Evolutionary conservation across 2,113 vertebrate genomes (phyloP), one percentile per base, ranked within the genome.

Genomic region (Garra rufa): DNA sequence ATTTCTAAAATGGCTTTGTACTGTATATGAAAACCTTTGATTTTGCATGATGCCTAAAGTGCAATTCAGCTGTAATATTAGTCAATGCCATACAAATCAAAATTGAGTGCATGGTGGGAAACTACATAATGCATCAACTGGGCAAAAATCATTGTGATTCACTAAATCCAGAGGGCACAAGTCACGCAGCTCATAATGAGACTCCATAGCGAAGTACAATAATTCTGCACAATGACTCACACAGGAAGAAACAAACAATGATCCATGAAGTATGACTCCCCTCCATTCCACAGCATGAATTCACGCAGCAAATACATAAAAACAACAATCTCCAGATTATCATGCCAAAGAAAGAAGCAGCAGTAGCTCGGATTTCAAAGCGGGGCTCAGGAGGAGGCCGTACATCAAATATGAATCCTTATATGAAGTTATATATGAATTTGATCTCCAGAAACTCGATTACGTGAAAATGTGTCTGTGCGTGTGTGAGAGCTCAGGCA

Each of bases 241-340:
- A 85, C 91, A 92, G 93, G 91, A 94, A 92, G 90, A 83, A 73
- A 85, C 86, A 90, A 90, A 94, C 92, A 92, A 91, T 91, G 88
- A 87, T 24, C 83, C 83, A 69, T 71, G 83, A 83, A 63, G 67
- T 43, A 50, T 83, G 83, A 88, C 81, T 73, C 65, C 55, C 63
- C 89, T 89, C 86, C 88, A 46, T 89, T 90, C 86, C 88, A 43
- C 76, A 77, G 57, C 46, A 76, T 86, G 86, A 77, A 46, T 41
- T 81, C 44, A 41, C 86, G 85, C 89, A 89, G 87, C 70, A 28
- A 34, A 50, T 38, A 4, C 26, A 65, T 13, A 75, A 84, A 84
- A 88, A 14, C 80, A 80, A 87, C 83, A 11, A 63, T 30, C 43
- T 79, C 15, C 46, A 19, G 38, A 80, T 48, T 28, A 65, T 21